Base-by-base conservation (phyloP, 2,888 invertebrate genomes). In the Osmoderma eremita region DNA sequence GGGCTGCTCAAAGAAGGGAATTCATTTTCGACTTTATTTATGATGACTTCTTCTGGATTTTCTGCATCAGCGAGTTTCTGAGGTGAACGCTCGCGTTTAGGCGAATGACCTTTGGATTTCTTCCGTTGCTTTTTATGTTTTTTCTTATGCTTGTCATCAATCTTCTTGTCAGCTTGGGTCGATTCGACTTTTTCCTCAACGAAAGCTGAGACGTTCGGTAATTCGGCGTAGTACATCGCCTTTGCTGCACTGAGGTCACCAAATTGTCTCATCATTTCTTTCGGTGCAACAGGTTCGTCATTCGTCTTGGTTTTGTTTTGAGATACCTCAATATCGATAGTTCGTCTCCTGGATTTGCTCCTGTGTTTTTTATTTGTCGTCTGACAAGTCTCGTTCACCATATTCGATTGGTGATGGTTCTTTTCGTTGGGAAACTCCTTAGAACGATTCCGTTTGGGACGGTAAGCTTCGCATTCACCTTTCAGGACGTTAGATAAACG, bases 211-310 rank as follows among this genome's bases (percentile, higher is more conserved):
- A 24, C 41, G 17, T 65, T 68, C 1, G 68, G 68, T 15, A 68
- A 45, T 17, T 68, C 53, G n/a, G 50, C 68, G n/a, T 41, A 68
- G 12, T 68, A 68, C 68, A 68, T 68, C 13, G 45, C 65, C 17
- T 63, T 68, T 1, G 68, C 68, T 10, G 50, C 48, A n/a, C 22
- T 61, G 17, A 68, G 17, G 45, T 68, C 56, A 17, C 39, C 65
- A 41, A 61, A 66, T 50, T 66, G 56, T 1, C 45, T 8, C 12
- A 24, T 12, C 22, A 24, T 50, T n/a, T 12, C 22, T 6, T 13
- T 24, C 13, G 50, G 12, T 50, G 50, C 10, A 6, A 2, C 24
- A 24, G 24, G 1, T 10, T 50, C 22, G 12, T 22, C 50, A 24
- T 50, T 24, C 6, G 8, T 50, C 3, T 50, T 12, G 3, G 30